phyloP scores from a whole-genome alignment of 2,113 vertebrate genomes.

The Canis aureus region DNA sequence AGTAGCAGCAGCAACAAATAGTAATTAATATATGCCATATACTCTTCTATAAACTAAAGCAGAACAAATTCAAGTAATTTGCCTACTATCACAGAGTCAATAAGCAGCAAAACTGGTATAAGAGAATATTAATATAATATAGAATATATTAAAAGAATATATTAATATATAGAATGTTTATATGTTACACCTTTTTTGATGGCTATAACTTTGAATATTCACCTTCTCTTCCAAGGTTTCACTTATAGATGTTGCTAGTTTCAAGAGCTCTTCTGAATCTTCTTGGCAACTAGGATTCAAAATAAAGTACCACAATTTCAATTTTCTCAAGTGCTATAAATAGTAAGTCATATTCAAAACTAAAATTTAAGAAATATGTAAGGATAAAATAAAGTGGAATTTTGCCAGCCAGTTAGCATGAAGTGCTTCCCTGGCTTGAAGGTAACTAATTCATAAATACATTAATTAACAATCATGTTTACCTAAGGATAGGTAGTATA shows the following conservation, averaged over 20 bases:
- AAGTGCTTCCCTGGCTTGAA: conserved; percentile 46
- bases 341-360: not conserved
- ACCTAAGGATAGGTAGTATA: not conserved
- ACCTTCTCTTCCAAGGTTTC: conserved; percentile 93
- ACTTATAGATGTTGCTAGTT: conserved; percentile 91
- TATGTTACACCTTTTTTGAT: conserved; percentile 21
- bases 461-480: conserved; percentile 47
- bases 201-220: conserved; percentile 75
- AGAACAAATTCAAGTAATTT: not conserved
- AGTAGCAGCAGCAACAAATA: not conserved
- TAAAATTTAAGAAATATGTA: conserved; percentile 49
- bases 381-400: not conserved
- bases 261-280: conserved; percentile 94
- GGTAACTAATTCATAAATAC: not conserved
- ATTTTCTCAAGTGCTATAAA: conserved; percentile 4
- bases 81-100: not conserved
- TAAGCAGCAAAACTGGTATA: not conserved
- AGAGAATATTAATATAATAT: not conserved
- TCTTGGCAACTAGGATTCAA: conserved; percentile 91
- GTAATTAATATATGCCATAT: not conserved
- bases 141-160: not conserved
- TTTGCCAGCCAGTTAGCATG: not conserved
- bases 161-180: not conserved
- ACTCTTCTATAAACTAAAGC: conserved; percentile 7
- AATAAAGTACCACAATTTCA: conserved; percentile 55